Conservation (phyloP, 2,797 vertebrate genomes). For the Bradypodion ventrale region DNA sequence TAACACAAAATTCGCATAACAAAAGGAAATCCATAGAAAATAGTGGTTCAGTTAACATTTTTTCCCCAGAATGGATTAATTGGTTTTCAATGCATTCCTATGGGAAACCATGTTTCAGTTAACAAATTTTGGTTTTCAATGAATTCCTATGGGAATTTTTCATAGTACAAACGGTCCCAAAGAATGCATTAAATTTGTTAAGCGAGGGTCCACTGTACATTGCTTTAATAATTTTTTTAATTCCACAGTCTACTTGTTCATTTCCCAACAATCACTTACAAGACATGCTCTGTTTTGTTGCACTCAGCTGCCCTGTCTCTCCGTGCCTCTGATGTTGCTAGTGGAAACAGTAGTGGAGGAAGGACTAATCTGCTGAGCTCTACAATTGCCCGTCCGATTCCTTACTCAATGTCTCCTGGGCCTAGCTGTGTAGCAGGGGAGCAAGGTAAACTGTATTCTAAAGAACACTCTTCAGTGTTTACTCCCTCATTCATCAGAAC, state of each 20-base stretch:
- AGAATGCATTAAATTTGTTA: no score
- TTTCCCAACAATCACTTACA: conserved; percentile 51
- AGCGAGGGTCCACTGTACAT: no score
- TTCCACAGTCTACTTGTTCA: conserved; percentile 40
- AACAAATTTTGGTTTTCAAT: no score
- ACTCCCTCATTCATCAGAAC: background rate
- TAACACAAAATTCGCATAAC: no score
- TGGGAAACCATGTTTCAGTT: no score
- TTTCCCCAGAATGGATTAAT: no score
- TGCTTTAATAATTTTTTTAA: conserved; percentile 8
- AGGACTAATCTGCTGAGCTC: conserved; percentile 81
- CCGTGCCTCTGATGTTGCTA: conserved; percentile 81
- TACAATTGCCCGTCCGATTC: conserved; percentile 76
- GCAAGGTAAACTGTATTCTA: conserved; percentile 74
- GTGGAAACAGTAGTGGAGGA: conserved; percentile 79
- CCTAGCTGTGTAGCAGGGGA: conserved; percentile 82
- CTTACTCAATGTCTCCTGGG: conserved; percentile 79
- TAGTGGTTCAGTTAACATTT: background rate
- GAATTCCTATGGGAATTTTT: no score
- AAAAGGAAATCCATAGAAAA: no score
- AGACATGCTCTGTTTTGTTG: conserved; percentile 53
- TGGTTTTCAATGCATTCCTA: no score
- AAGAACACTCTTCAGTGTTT: conserved; percentile 10
- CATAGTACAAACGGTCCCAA: no score
- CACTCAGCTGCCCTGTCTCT: conserved; percentile 80